Base-by-base conservation (phyloP, 1,140 invertebrate genomes). In the Ceratina australensis region DNA sequence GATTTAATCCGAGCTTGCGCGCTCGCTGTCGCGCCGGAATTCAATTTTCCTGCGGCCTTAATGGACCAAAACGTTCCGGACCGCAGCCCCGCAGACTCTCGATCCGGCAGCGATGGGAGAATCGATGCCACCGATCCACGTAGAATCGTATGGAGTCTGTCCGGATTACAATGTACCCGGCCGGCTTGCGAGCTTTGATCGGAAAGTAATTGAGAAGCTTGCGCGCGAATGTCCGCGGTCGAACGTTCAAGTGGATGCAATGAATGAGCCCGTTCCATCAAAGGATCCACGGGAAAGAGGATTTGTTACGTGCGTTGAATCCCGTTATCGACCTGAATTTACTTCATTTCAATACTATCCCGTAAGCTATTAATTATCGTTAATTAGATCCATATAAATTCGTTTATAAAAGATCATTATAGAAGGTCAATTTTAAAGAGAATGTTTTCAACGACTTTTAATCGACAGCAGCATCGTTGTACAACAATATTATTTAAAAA, bases 1-100 rank as follows among this genome's bases (percentile, higher is more conserved):
- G 84, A 85, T 84, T 88, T 86, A 86, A 87, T 87, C 79, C 85
- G 72, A 83, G 79, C 75, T 74, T 52, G 69, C 63, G 77, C 75
- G 80, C 80, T 56, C 65, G 56, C 50, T 49, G 57, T 59, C 50
- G 63, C 73, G 68, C 60, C 65, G 82, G 85, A 87, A 87, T 86
- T 88, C 78, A 83, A 81, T 88, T 87, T 86, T 78, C 81, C 64
- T 83, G 79, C 57, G 82, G 81, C 73, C 76, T 73, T 81, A 84
- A 86, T 85, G 82, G 85, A 72, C 71, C 76, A 63, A 84, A 84
- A 87, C 68, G 82, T 82, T 60, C 71, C 50, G 57, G 72, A 59
- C 50, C 52, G 66, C 49, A 57, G 67, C 65, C 71, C 57, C 22
- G 52, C 67, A 24, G 60, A n/a, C 33, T 24, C 54, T 18, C 59